Evolutionary conservation across 1,140 invertebrate species (phyloP).

Genomic region (Periplaneta americana): DNA sequence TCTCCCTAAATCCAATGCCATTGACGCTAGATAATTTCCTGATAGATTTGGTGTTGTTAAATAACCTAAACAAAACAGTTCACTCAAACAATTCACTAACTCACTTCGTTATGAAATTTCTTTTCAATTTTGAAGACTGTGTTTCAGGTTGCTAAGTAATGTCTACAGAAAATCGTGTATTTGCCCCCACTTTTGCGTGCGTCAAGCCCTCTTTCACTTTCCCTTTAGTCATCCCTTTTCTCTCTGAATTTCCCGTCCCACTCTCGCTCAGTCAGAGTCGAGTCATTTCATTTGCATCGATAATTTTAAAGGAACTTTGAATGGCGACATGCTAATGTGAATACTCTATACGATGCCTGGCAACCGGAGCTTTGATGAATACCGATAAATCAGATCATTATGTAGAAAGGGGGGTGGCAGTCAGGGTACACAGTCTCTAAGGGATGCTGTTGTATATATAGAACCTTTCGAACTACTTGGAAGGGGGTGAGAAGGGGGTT

Average conservation of each 20-base stretch:
- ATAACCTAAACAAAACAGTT: no score
- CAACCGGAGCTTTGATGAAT: slow-evolving; percentile 17
- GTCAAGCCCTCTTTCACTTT: background rate
- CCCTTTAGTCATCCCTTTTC: background rate
- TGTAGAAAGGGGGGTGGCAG: background rate
- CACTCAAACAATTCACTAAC: no score
- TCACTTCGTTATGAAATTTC: no score
- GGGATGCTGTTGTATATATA: background rate
- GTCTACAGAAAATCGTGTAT: background rate
- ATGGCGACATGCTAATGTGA: slow-evolving; percentile 17
- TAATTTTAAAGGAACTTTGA: slow-evolving; percentile 20
- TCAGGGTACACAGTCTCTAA: background rate
- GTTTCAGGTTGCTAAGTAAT: no score
- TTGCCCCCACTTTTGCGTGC: background rate
- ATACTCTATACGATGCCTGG: background rate
- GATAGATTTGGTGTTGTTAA: no score
- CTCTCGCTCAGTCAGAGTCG: background rate
- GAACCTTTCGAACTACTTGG: background rate
- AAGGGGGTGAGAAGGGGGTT: no score
- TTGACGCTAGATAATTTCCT: no score
- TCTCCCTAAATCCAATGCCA: no score
- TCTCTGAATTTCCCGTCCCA: slow-evolving; percentile 1
- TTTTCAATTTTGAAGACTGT: no score
- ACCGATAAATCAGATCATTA: slow-evolving; percentile 18
- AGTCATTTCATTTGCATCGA: slow-evolving; percentile 20